These are phyloP conservation scores for Forbesichthys papilliferus DNA, from an alignment of 2,113 vertebrate species.

Conservation along the genomic window DNA sequence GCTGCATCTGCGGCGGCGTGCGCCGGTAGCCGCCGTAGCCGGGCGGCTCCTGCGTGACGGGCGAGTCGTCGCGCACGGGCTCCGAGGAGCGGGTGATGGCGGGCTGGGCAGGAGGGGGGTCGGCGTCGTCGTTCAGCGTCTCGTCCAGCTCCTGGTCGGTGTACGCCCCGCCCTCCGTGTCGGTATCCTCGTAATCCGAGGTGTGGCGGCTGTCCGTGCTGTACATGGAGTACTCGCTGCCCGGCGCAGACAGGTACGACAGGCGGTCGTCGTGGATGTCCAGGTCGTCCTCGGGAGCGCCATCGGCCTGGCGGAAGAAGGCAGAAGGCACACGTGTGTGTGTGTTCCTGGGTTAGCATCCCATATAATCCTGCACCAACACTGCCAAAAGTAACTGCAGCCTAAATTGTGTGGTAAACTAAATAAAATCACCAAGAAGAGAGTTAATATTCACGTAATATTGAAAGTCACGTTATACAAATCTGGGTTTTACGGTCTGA, in stretches of 20 bases:
- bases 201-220: constrained; percentile 99
- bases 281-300: constrained; percentile 93
- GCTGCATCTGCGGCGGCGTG: constrained; percentile 72
- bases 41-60: constrained; percentile 88
- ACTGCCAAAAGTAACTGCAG: neutral
- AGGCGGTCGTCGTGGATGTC: constrained; percentile 98
- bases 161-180: constrained; percentile 98
- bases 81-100: constrained; percentile 98
- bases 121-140: constrained; percentile 95
- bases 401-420: too few relatives aligned
- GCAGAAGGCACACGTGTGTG: neutral
- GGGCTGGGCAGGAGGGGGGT: constrained; percentile 88
- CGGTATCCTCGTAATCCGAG: constrained; percentile 99
- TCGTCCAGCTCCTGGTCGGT: constrained; percentile 99
- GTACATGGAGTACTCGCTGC: constrained; percentile 99
- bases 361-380: too few relatives aligned
- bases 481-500: too few relatives aligned
- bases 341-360: neutral
- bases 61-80: constrained; percentile 91
- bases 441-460: too few relatives aligned
- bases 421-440: too few relatives aligned
- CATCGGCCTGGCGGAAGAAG: constrained; percentile 84
- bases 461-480: too few relatives aligned
- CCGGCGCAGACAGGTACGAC: constrained; percentile 97
- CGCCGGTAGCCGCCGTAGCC: constrained; percentile 80